Conservation (phyloP, 2,888 invertebrate genomes). For the Eilema depressum region DNA sequence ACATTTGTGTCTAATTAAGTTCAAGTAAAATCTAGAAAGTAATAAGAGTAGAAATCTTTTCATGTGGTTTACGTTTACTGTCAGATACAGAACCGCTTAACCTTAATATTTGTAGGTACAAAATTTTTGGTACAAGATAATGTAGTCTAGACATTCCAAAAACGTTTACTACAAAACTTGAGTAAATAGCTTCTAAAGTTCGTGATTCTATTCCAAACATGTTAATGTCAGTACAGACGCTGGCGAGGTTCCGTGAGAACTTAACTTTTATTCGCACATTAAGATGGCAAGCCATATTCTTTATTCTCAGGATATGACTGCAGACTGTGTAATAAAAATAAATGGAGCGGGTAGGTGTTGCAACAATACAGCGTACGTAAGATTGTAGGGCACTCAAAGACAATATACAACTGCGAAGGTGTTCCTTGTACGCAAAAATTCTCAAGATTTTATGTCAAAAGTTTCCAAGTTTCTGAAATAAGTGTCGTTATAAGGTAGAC, state of each 20-base stretch:
- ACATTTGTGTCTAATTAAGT: no score
- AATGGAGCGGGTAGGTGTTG: conserved; percentile 25
- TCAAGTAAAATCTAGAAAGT: no score
- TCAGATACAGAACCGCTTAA: no score
- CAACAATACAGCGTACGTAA: conserved; percentile 22
- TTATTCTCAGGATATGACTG: conserved; percentile 20
- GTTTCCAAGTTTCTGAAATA: neutral
- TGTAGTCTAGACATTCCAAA: neutral
- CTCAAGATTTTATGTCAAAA: neutral
- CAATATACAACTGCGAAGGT: neutral
- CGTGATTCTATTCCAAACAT: neutral
- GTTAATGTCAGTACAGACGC: neutral
- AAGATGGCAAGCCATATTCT: conserved; percentile 4
- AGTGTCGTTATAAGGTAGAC: neutral
- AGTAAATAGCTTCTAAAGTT: neutral
- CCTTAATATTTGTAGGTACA: neutral
- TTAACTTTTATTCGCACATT: conserved; percentile 11
- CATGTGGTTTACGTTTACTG: no score
- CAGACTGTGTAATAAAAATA: conserved; percentile 35
- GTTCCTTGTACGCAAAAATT: neutral
- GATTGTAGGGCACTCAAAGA: conserved; percentile 15
- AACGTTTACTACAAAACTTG: neutral
- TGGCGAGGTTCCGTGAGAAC: neutral
- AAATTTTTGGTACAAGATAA: neutral
- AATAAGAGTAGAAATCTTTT: no score